Evolutionary conservation across 2,888 invertebrate species (phyloP).

Genomic region (Eristalis arbustorum): DNA sequence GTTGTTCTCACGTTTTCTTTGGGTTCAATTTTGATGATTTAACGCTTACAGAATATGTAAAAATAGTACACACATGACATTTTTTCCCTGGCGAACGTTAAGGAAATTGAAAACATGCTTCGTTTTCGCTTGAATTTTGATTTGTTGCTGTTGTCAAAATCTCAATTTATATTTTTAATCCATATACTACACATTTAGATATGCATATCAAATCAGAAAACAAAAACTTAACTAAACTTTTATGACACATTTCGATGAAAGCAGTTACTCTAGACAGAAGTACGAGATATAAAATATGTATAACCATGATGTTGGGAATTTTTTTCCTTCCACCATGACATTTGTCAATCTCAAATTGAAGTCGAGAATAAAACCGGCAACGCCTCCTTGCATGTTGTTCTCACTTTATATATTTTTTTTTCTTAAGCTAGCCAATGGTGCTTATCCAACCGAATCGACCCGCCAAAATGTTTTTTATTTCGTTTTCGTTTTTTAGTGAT

Average conservation of each 20-base stretch:
- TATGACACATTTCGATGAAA: no score
- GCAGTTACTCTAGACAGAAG: no score
- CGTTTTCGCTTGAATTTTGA: background rate
- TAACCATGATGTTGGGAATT: no score
- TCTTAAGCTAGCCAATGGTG: background rate
- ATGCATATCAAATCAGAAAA: no score
- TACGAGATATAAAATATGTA: no score
- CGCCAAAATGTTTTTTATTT: background rate
- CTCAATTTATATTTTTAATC: no score
- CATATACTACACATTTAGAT: no score
- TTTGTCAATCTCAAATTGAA: no score
- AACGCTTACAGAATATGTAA: background rate
- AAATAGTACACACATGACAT: background rate
- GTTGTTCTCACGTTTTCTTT: background rate
- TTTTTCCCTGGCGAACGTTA: background rate
- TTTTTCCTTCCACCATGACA: no score
- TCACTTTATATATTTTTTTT: background rate
- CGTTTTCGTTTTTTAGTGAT: background rate
- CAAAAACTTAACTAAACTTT: no score
- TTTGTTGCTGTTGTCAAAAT: background rate
- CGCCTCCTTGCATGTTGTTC: background rate
- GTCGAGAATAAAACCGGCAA: no score
- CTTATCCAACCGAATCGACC: background rate
- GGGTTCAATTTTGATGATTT: background rate
- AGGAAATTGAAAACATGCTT: background rate